phyloP scores from a whole-genome alignment of 2,113 vertebrate genomes.

The Ornithorhynchus anatinus region DNA sequence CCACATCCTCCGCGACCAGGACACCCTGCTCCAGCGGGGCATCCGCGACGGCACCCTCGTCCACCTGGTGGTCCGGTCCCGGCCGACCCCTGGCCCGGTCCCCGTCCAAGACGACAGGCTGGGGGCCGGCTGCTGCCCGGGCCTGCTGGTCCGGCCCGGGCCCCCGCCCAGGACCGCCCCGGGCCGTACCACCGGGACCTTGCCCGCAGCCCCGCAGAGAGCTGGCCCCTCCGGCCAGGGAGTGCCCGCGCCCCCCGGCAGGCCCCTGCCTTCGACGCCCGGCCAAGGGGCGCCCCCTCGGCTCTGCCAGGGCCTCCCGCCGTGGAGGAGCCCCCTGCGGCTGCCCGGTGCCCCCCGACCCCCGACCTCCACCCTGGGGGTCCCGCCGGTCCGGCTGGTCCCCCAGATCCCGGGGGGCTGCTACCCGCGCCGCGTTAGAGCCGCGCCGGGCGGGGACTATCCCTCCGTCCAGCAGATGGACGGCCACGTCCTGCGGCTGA shows the following conservation, averaged over 20 bases:
- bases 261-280: background rate
- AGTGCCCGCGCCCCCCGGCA: background rate
- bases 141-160: fast-evolving
- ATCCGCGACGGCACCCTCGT: slow-evolving; percentile 39
- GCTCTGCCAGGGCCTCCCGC: slow-evolving; percentile 3
- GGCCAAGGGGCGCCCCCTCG: slow-evolving; percentile 30
- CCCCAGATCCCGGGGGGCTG: slow-evolving; percentile 39
- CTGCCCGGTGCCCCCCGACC: slow-evolving; percentile 25
- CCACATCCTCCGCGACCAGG: slow-evolving; percentile 55
- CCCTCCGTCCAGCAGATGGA: background rate
- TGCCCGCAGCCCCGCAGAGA: background rate
- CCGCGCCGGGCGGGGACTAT: slow-evolving; percentile 38
- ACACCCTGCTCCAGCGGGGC: slow-evolving; percentile 39
- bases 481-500: slow-evolving; percentile 9
- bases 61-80: slow-evolving; percentile 41
- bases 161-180: background rate
- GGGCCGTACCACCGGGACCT: background rate
- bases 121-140: too few species aligned
- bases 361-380: slow-evolving; percentile 46
- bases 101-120: too few species aligned
- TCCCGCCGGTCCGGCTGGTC: slow-evolving; percentile 10
- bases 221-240: background rate
- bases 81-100: too few species aligned
- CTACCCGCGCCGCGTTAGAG: slow-evolving; percentile 29
- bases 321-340: slow-evolving; percentile 41